Conservation (phyloP, 2,888 invertebrate species). For the Drosophila buzzatii region DNA sequence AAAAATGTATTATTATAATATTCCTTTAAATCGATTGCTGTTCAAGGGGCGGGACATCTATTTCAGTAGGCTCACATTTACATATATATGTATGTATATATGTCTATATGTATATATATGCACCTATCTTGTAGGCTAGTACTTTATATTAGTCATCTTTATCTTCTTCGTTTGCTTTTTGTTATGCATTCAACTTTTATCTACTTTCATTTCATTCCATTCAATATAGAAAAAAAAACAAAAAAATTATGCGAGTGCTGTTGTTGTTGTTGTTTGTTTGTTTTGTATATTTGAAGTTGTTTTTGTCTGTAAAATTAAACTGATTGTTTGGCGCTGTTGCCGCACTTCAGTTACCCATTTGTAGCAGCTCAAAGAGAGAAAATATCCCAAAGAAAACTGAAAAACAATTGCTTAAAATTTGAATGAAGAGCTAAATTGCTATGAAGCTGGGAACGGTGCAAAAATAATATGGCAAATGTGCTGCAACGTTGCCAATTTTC, state of each 20-base stretch:
- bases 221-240: conserved; percentile 10
- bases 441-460: not conserved
- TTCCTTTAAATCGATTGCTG: conserved; percentile 24
- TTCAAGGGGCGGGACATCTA: conserved; percentile 12
- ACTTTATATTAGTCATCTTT: not conserved
- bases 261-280: conserved; percentile 61
- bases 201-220: conserved; percentile 13
- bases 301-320: conserved; percentile 18
- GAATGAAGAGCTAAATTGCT: not conserved
- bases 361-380: conserved; percentile 21
- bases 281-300: conserved; percentile 31
- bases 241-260: conserved; percentile 66
- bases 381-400: not conserved
- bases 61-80: conserved; percentile 11
- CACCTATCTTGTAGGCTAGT: conserved; percentile 31
- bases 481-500: conserved; percentile 25
- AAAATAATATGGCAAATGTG: not conserved
- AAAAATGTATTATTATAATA: conserved; percentile 29
- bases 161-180: not conserved
- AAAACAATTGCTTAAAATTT: not conserved
- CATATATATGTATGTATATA: not conserved
- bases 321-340: conserved; percentile 39
- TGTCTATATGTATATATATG: not conserved
- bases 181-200: conserved; percentile 22
- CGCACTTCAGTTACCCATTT: conserved; percentile 54